Percentiles rank a stretch among this genome's conserved stretches.
These are phyloP conservation scores for Hyaena hyaena DNA, from an alignment of 2,113 vertebrate species.

Conservation along the genomic window DNA sequence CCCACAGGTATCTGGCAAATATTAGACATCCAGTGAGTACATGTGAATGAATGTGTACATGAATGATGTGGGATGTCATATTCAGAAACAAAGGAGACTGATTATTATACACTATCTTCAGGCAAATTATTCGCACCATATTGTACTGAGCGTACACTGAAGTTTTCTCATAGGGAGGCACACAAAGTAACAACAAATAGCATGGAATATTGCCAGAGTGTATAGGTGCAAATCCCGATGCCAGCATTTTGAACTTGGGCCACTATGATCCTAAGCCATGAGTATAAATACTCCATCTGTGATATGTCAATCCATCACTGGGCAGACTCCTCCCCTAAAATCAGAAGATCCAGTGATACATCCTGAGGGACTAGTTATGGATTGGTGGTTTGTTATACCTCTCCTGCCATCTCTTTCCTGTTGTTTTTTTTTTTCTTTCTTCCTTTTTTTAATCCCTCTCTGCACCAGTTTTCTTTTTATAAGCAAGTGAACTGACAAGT, in stretches of 20 bases:
- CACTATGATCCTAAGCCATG: not conserved
- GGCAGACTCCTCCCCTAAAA: not conserved
- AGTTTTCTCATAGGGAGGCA: not conserved
- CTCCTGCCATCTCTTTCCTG: no score
- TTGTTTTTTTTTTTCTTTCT: not conserved
- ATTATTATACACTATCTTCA: no score
- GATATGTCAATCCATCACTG: not conserved
- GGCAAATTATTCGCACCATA: not conserved
- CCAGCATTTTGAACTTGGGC: not conserved
- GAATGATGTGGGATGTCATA: not conserved
- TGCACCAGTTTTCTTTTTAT: not conserved
- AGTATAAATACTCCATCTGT: not conserved
- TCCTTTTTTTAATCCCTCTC: not conserved
- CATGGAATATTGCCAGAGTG: accelerated
- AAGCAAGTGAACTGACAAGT: not conserved
- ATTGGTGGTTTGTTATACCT: not conserved
- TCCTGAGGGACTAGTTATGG: not conserved
- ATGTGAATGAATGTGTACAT: not conserved
- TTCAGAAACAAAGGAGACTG: not conserved
- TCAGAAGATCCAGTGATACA: not conserved
- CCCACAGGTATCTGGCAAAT: not conserved
- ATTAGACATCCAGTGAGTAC: not conserved
- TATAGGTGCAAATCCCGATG: accelerated
- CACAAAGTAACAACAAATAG: not conserved
- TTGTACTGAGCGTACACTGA: not conserved